phyloP scores from a whole-genome alignment of 2,113 vertebrate genomes.

The Probosciger aterrimus region DNA sequence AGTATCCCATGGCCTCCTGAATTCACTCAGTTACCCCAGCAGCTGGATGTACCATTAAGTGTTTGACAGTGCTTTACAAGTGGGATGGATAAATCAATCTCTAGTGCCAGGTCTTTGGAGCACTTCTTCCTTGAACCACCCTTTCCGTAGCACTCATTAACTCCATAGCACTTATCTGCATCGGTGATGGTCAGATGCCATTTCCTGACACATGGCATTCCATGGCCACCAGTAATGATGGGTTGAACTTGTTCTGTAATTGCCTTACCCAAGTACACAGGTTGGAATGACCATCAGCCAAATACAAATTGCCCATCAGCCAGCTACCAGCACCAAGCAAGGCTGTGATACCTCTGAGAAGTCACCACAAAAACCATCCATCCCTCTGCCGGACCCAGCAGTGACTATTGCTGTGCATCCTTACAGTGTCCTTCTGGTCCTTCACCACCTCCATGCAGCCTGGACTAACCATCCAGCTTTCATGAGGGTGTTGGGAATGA shows the following conservation, averaged over 20 bases:
- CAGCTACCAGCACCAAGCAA: neutral
- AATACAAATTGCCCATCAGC: neutral
- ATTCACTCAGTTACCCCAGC: neutral
- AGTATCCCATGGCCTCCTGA: neutral
- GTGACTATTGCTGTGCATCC: neutral
- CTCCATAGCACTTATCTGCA: neutral
- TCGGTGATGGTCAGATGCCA: neutral
- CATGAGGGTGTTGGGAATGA: neutral
- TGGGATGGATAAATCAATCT: neutral
- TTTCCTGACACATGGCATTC: constrained; percentile 54
- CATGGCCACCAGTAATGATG: neutral
- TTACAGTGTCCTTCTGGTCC: neutral
- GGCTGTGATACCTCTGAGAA: neutral
- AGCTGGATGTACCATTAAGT: neutral
- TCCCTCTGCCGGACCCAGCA: neutral
- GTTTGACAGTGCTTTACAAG: neutral
- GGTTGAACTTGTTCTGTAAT: neutral
- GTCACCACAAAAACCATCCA: neutral
- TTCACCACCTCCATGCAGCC: neutral
- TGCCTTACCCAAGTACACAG: neutral
- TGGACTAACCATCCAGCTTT: neutral
- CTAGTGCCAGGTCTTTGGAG: constrained; percentile 8
- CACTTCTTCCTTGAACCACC: constrained; percentile 7
- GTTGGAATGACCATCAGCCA: neutral
- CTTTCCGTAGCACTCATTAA: neutral